These are phyloP conservation scores for Zootermopsis nevadensis DNA, from an alignment of 2,888 invertebrate genomes.

Conservation along the genomic window DNA sequence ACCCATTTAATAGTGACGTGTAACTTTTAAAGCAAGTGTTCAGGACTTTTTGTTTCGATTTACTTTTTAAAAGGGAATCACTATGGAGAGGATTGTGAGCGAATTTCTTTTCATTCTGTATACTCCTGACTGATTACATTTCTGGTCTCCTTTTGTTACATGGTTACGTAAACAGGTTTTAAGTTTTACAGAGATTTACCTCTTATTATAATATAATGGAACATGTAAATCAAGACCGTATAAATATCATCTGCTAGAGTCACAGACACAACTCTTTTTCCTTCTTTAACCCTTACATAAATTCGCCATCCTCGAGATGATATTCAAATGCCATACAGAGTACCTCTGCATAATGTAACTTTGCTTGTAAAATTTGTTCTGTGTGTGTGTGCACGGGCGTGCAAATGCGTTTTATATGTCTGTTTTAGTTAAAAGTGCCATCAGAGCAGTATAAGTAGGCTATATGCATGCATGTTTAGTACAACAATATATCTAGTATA, in stretches of 20 bases:
- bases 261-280: neutral
- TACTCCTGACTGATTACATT: neutral
- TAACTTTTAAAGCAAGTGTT: too few relatives aligned
- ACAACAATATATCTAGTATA: neutral
- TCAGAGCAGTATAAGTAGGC: neutral
- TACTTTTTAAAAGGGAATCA: too few relatives aligned
- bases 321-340: slow-evolving; percentile 30
- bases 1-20: too few relatives aligned
- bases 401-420: neutral
- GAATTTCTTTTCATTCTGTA: too few relatives aligned
- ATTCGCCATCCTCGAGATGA: neutral
- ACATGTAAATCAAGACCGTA: slow-evolving; percentile 14
- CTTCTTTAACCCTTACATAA: neutral
- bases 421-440: neutral
- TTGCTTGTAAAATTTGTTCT: slow-evolving; percentile 15
- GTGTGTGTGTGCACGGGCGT: neutral
- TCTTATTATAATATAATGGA: neutral
- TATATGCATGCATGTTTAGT: neutral
- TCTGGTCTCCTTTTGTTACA: neutral
- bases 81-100: too few relatives aligned
- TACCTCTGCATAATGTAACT: neutral
- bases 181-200: neutral
- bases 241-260: slow-evolving; percentile 15
- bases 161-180: neutral
- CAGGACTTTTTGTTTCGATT: too few relatives aligned